Evolutionary conservation across 1,140 invertebrate genomes (phyloP), one percentile per base, ranked within the genome.

Genomic region (Triops longicaudatus): DNA sequence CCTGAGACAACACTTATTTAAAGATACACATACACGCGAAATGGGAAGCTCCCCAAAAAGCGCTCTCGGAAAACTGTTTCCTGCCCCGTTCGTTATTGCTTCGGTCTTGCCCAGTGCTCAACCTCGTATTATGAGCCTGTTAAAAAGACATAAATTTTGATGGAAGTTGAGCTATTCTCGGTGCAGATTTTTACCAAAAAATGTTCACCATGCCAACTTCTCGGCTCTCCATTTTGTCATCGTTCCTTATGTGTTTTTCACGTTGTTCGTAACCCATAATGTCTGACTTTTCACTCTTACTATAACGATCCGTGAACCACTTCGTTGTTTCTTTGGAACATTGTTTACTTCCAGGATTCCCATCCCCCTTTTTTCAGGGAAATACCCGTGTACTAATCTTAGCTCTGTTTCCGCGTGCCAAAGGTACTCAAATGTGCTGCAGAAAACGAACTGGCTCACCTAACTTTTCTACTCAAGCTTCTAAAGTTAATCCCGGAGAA

Each of bases 1-100:
- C 50, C 50, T 63, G 50, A 63, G 50, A 63, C 50, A 63, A 63
- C 50, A 63, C 50, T 63, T 63, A 63, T 63, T 63, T 63, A 63
- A 63, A 63, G 50, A 63, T 63, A 63, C 50, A 63, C 50, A 22
- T 17, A 5, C 31, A 37, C 31, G 22, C 22, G n/a, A 22, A 22
- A 50, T 50, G 22, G 50, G 50, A 63, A n/a, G 50, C 17, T 3
- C 14, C 22, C 17, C 17, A 22, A 63, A 63, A 63, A 22, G 50
- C 14, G 14, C 50, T 63, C 50, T 22, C 50, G 22, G 50, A 63
- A 63, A 63, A 63, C 50, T 22, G 50, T 63, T 63, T 63, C 50
- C 50, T 63, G 50, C 50, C 50, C 50, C 50, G 50, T 63, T 63
- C 50, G 50, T 63, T 63, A 63, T 63, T 63, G 50, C 50, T 63